Conservation (phyloP, 2,113 vertebrate genomes). For the Dicerorhinus sumatrensis region DNA sequence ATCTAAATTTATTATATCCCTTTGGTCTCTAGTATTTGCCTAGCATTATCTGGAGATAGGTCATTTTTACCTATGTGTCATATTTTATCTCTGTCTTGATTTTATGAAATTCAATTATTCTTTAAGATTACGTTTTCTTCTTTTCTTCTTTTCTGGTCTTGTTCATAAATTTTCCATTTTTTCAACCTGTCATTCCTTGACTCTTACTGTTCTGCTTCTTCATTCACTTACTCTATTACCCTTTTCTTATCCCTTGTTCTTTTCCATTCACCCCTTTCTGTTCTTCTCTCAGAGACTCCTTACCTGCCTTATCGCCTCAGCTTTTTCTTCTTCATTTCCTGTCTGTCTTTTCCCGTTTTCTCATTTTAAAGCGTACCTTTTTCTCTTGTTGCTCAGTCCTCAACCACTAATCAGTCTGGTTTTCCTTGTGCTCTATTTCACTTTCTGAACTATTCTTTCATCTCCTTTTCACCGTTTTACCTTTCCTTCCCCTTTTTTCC, state of each 20-base stretch:
- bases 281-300: neutral
- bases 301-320: neutral
- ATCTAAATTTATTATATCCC: neutral
- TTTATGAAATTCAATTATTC: neutral
- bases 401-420: neutral
- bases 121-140: slow-evolving; percentile 2
- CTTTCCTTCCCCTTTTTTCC: neutral
- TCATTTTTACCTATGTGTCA: slow-evolving; percentile 32
- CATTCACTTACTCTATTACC: neutral
- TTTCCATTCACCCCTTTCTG: neutral
- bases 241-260: neutral
- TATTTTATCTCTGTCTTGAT: slow-evolving; percentile 18
- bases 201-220: neutral
- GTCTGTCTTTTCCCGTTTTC: neutral
- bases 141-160: neutral
- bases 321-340: neutral
- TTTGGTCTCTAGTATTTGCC: neutral
- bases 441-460: neutral
- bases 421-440: slow-evolving; percentile 20
- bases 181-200: neutral
- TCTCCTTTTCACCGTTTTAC: neutral
- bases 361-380: neutral
- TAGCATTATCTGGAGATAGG: neutral
- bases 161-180: neutral
- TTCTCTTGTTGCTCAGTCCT: neutral